Percentiles rank a stretch among this genome's conserved stretches.
Evolutionary conservation across 2,113 vertebrate genomes (phyloP).

Genomic region (Saimiri boliviensis): DNA sequence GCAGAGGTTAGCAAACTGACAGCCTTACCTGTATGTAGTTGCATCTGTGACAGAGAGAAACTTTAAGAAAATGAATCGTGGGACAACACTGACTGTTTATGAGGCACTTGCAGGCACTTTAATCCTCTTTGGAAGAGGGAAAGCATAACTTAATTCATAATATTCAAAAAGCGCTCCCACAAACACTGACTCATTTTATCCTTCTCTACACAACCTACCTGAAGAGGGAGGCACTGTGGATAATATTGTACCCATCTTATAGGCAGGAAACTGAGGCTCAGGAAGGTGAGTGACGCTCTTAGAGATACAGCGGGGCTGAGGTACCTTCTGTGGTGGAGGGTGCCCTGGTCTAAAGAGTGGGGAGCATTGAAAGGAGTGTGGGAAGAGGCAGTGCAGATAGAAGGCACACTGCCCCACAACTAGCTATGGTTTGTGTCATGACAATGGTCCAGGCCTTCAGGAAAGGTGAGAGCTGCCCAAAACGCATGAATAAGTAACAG

Average conservation of each 20-base stretch:
- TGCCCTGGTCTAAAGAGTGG: background rate
- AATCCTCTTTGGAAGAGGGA: background rate
- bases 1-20: background rate
- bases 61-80: background rate
- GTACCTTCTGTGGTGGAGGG: background rate
- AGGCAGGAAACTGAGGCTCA: background rate
- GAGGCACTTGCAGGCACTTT: background rate
- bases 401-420: background rate
- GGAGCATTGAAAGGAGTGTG: background rate
- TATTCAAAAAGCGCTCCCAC: background rate
- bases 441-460: background rate
- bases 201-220: background rate
- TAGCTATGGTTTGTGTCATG: background rate
- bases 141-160: too few relatives aligned
- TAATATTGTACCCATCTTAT: background rate
- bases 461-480: background rate
- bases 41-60: background rate
- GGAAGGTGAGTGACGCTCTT: background rate
- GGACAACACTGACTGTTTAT: background rate
- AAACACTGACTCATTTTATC: background rate
- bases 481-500: background rate
- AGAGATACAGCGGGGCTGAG: rapidly evolving
- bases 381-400: too few relatives aligned
- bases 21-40: background rate
- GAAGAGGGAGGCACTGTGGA: background rate